Percentiles rank a stretch among this genome's conserved stretches.
These are phyloP conservation scores for Gastrophryne carolinensis DNA, from an alignment of 2,797 vertebrate genomes.

Conservation along the genomic window DNA sequence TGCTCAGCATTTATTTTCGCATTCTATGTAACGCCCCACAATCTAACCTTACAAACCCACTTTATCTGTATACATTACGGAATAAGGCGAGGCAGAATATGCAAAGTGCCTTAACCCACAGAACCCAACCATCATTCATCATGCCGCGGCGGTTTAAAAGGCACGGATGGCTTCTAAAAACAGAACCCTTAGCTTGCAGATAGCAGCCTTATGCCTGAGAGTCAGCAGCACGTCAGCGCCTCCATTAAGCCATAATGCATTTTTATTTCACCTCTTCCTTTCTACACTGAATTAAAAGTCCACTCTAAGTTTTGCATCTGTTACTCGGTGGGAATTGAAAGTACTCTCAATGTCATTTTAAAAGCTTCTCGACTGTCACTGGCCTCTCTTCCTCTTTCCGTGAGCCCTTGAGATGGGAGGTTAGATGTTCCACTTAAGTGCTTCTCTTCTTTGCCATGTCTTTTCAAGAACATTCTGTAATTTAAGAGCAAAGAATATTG, in stretches of 20 bases:
- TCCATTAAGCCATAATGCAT: background rate
- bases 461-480: background rate
- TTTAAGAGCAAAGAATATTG: background rate
- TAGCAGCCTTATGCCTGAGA: no score
- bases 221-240: background rate
- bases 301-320: constrained; percentile 16
- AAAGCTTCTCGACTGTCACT: constrained; percentile 16
- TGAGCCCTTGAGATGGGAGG: constrained; percentile 15
- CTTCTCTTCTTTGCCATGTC: constrained; percentile 14
- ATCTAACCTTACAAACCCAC: no score
- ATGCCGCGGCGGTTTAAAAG: background rate
- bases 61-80: no score
- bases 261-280: background rate
- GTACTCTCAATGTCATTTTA: constrained; percentile 39
- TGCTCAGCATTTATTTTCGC: no score
- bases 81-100: no score
- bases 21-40: no score
- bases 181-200: background rate
- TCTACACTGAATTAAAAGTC: constrained; percentile 11
- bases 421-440: background rate
- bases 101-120: no score
- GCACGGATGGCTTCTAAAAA: background rate
- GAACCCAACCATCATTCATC: no score
- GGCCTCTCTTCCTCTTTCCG: background rate
- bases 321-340: constrained; percentile 24